Evolutionary conservation across 2,113 vertebrate genomes (phyloP), one percentile per base, ranked within the genome.

Genomic region (Heterochromis multidens): DNA sequence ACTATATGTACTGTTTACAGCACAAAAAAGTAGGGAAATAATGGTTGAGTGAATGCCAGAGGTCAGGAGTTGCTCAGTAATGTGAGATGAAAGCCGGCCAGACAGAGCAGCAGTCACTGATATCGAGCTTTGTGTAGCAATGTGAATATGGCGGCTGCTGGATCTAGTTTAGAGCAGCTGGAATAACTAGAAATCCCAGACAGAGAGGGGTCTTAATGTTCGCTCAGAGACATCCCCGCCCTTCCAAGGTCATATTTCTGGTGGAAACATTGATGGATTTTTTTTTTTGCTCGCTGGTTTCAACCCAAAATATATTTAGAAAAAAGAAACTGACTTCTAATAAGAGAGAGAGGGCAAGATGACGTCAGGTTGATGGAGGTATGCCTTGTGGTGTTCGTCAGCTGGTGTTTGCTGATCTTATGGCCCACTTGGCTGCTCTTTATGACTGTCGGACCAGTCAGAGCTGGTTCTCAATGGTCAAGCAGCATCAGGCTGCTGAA

Each of bases 381-480:
- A 77, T 92, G 87, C 84, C 21, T 84, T 67, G 77, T 80, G 90
- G 54, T 27, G 79, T 63, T 78, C 4, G 17, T 88, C 87, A 83
- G 76, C 77, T 63, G 67, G 1, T 90, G 88, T 92, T 90, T 92
- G 84, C 83, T 89, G 62, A 80, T 82, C 88, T 81, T 43, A 14
- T 59, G 2, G 78, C 46, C 27, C 62, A 40, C 70, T 89, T 54
- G 76, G 40, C 85, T 81, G 70, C 81, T 81, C 78, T 91, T 82
- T 84, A 79, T 85, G 86, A 90, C 60, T 25, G 25, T 79, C 74
- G 85, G 86, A 86, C 93, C 83, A 40, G 93, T 93, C 86, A n/a
- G 62, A 92, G 63, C 93, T 80, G 89, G 93, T 93, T 94, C 86
- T 83, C 49, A 27, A 7, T 52, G 17, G 29, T 52, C 57, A 65